Base-by-base conservation (phyloP, 2,113 vertebrate genomes). In the Elachura formosa region DNA sequence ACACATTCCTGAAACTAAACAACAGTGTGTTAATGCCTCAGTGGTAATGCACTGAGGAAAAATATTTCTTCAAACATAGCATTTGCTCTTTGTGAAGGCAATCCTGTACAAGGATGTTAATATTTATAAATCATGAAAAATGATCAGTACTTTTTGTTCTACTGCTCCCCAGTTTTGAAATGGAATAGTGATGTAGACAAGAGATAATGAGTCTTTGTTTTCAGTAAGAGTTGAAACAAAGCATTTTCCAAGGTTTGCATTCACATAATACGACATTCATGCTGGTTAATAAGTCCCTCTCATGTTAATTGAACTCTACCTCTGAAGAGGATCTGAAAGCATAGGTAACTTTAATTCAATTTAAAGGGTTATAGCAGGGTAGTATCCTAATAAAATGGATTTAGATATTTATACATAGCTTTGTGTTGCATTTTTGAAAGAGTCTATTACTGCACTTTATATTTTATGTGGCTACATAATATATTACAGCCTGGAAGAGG, bases 391-490 rank as follows among this genome's bases (percentile, higher is more conserved):
- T 41, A 66, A 64, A 93, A 90, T 66, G 11, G 5, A 71, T 80
- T 71, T 95, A 63, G 74, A 54, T 91, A 55, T 72, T 52, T 89
- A 43, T 43, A 58, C 67, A 41, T 56, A 96, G 9, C 26, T 72
- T 41, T 87, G 48, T 71, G 45, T 77, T 92, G 23, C 87, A 79
- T 93, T 64, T 95, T 94, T 76, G 89, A 69, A 56, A 82, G 34
- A 88, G 7, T 64, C 23, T 59, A 28, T 71, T 90, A 74, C 87
- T 78, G 25, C 51, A 88, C 11, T 56, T 89, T 89, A 28, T 93
- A 87, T 96, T 96, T 97, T 90, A 83, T 78, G 54, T n/a, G 55
- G 78, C 85, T 94, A 73, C 52, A 25, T 41, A 71, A 87, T 91
- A 72, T 90, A 85, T 94, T 93, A 51, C 46, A 88, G 36, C 49